Percentiles rank a stretch among this genome's conserved stretches.
Evolutionary conservation across 2,888 invertebrate species (phyloP).

Genomic region (Antitype chi): DNA sequence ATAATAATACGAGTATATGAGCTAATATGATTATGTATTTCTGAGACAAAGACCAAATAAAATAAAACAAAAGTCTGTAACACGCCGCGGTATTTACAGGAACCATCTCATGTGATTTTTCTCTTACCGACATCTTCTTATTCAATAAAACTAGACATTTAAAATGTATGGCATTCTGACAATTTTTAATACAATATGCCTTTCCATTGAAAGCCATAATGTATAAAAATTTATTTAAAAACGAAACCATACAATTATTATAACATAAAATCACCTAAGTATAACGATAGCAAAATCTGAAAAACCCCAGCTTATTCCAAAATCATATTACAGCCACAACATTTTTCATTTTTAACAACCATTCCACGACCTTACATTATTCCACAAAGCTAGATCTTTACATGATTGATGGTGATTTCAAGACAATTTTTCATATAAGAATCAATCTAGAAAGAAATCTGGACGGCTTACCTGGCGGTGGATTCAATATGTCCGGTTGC

Average conservation of each 20-base stretch:
- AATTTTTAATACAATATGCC: too few relatives aligned
- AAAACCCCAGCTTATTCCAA: background rate
- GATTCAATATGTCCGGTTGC: slow-evolving; percentile 95
- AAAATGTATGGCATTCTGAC: background rate
- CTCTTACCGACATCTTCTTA: background rate
- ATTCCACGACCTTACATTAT: slow-evolving; percentile 22
- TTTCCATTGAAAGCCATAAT: background rate
- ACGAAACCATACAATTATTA: background rate
- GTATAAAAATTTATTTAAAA: background rate
- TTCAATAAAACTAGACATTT: background rate
- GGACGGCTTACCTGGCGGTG: slow-evolving; percentile 91
- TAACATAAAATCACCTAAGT: background rate
- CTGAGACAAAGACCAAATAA: background rate
- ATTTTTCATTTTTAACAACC: slow-evolving; percentile 49
- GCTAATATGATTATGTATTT: too few relatives aligned
- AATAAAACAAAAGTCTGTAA: background rate
- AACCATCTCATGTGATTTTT: background rate
- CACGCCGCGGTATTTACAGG: background rate
- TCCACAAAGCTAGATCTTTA: slow-evolving; percentile 16
- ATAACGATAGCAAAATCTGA: background rate
- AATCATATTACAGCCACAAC: slow-evolving; percentile 15
- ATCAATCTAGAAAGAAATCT: slow-evolving; percentile 15
- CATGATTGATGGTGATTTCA: slow-evolving; percentile 44
- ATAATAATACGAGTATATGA: background rate
- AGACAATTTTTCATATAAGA: slow-evolving; percentile 6